Conservation (phyloP, 2,888 invertebrate species). For the Drosophila paramelanica region DNA sequence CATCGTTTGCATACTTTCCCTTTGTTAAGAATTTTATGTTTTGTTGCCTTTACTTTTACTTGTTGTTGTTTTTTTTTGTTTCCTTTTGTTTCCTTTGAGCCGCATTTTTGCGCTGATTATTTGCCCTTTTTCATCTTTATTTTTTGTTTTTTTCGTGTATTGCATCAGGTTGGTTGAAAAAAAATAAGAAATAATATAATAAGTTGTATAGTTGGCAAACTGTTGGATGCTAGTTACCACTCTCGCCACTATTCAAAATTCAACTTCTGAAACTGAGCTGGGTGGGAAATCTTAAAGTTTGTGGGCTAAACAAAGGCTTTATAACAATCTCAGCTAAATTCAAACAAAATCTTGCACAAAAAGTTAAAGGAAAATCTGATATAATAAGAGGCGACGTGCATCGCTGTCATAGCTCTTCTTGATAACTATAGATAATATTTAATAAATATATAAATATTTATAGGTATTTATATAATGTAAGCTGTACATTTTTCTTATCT, state of each 20-base stretch:
- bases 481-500: too few species aligned
- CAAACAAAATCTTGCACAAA: not conserved
- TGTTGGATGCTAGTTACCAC: constrained; percentile 12
- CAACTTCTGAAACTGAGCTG: constrained; percentile 5
- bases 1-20: constrained; percentile 59
- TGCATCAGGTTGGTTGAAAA: not conserved
- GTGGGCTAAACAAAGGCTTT: not conserved
- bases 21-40: constrained; percentile 63
- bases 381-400: too few species aligned
- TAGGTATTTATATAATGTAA: too few species aligned
- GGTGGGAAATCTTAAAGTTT: not conserved
- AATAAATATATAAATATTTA: too few species aligned
- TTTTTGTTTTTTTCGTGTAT: not conserved
- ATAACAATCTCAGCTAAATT: not conserved
- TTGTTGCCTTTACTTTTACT: constrained; percentile 16
- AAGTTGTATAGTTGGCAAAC: constrained; percentile 31
- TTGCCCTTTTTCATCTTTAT: constrained; percentile 15
- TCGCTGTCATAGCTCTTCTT: too few species aligned
- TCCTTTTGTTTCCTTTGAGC: constrained; percentile 15
- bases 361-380: not conserved
- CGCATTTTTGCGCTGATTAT: constrained; percentile 53
- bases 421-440: too few species aligned
- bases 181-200: constrained; percentile 12
- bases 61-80: constrained; percentile 1
- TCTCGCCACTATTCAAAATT: constrained; percentile 28